Evolutionary conservation across 2,888 invertebrate species (phyloP).

Genomic region (Pterobdella sp.): DNA sequence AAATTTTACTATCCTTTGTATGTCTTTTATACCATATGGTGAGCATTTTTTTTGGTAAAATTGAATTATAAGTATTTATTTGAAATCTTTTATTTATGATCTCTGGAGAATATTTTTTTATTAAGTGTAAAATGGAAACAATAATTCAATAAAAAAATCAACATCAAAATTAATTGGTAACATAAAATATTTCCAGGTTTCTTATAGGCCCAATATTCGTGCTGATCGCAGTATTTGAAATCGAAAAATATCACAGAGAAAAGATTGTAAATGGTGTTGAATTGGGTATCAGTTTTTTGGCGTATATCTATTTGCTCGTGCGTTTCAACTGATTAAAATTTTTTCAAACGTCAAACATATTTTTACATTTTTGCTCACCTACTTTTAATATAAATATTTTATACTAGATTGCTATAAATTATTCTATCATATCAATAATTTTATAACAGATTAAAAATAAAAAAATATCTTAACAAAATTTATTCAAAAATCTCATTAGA

Average conservation of each 20-base stretch:
- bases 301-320: conserved; percentile 66
- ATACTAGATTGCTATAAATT: too few species aligned
- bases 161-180: conserved; percentile 16
- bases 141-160: not conserved
- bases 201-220: conserved; percentile 72
- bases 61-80: not conserved
- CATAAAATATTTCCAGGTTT: too few species aligned
- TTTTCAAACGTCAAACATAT: not conserved
- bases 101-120: not conserved
- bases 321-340: not conserved
- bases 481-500: too few species aligned
- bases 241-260: conserved; percentile 72
- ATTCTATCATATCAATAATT: too few species aligned
- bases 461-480: too few species aligned
- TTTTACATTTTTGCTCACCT: conserved; percentile 3
- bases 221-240: conserved; percentile 67
- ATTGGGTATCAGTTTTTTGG: conserved; percentile 61
- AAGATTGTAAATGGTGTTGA: conserved; percentile 66
- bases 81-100: not conserved
- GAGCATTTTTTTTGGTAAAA: conserved; percentile 38
- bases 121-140: not conserved
- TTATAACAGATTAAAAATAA: too few species aligned
- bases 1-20: conserved; percentile 76
- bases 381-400: not conserved
- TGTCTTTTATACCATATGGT: conserved; percentile 74